Evolutionary conservation across 2,797 vertebrate species (phyloP), one percentile per base, ranked within the genome.

Genomic region (Xenops minutus): DNA sequence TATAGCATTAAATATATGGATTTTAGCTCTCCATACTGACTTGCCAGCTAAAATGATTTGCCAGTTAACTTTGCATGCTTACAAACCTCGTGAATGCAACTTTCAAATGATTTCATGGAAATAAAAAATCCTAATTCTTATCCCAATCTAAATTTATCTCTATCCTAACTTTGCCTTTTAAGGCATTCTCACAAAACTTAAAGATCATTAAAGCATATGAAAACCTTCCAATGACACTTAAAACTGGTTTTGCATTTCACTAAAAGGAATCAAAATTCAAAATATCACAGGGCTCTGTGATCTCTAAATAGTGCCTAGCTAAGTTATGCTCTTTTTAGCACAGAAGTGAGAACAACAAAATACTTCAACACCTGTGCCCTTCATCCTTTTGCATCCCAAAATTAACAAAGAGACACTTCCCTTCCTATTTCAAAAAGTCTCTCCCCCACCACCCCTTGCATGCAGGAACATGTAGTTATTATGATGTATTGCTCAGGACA

Each of bases 381-480:
- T 67, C 3, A 8, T 27, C 49, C 23, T 59, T 88, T 34, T 41
- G 16, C 24, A 44, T 39, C 29, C 39, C 61, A 54, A 68, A 85
- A 77, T 39, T n/a, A 72, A 75, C 22, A n/a, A 56, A 43, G 11
- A 14, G 10, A 72, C 9, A 14, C 4, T 59, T 84, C 4, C 36
- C 8, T 51, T 71, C 11, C 71, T 43, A n/a, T 5, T 52, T 76
- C 18, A 23, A 59, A 44, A 76, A 69, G 41, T 48, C 8, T 63
- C 12, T 44, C 12, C 23, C 8, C 17, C 8, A 34, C 17, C 4
- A 29, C 2, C 4, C 6, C 17, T 43, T 1, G 1, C 7, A 16
- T 14, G 18, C 23, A 58, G 7, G 39, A 85, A 41, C 11, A 5
- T 5, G 7, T 49, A n/a, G 37, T 10, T n/a, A 17, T 48, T 32